Conservation (phyloP, 1,140 invertebrate genomes). For the Nephotettix cincticeps region DNA sequence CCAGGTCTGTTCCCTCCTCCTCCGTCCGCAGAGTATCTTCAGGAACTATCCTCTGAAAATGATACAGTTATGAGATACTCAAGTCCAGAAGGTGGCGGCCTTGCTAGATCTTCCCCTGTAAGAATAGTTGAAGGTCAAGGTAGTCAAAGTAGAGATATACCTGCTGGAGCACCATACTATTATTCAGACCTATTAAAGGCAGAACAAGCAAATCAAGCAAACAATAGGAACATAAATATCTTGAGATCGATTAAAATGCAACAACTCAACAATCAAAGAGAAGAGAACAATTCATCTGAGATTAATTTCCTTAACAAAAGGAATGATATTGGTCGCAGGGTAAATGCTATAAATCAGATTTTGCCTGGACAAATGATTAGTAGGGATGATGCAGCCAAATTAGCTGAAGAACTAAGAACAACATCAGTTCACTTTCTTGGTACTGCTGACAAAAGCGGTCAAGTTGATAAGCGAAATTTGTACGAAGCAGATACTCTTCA, state of each 20-base stretch:
- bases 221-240: neutral
- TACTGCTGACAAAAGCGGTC: constrained; percentile 61
- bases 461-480: constrained; percentile 74
- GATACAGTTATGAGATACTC: constrained; percentile 2
- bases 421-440: constrained; percentile 65
- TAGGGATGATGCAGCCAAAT: constrained; percentile 53
- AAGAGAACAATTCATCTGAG: constrained; percentile 45
- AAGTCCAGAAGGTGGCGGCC: constrained; percentile 17
- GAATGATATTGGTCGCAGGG: constrained; percentile 71
- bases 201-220: constrained; percentile 19
- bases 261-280: constrained; percentile 67
- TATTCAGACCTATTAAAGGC: constrained; percentile 71
- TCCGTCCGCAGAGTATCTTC: constrained; percentile 22
- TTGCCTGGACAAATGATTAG: constrained; percentile 30
- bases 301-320: constrained; percentile 57
- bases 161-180: constrained; percentile 71
- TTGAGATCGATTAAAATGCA: constrained; percentile 40
- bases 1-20: constrained; percentile 35
- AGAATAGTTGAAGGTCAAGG: constrained; percentile 40
- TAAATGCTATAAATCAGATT: constrained; percentile 64
- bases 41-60: constrained; percentile 20
- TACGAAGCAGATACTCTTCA: constrained; percentile 67
- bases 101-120: constrained; percentile 7
- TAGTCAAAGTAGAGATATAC: constrained; percentile 37
- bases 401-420: constrained; percentile 62